Conservation (phyloP, 2,888 invertebrate genomes). For the Microplitis deprimator region DNA sequence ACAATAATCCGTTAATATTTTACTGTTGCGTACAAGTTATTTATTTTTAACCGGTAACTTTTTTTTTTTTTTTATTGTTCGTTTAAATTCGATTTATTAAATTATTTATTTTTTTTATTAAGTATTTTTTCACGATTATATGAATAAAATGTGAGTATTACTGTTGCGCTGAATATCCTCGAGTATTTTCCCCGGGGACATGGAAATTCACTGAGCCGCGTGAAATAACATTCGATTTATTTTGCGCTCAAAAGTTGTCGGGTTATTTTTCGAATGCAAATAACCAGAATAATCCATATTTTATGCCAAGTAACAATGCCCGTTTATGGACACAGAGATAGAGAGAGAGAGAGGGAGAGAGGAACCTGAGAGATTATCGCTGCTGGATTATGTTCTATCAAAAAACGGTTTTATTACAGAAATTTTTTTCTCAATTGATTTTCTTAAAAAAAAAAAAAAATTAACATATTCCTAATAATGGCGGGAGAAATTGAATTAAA, state of each 20-base stretch:
- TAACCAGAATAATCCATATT: slow-evolving; percentile 70
- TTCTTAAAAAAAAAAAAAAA: not conserved
- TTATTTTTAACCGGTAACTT: not conserved
- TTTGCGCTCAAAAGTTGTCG: slow-evolving; percentile 58
- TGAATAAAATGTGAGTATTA: not conserved
- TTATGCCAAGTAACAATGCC: slow-evolving; percentile 57
- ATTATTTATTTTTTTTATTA: not conserved
- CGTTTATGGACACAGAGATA: slow-evolving; percentile 45
- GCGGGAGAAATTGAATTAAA: not conserved
- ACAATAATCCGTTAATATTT: not conserved
- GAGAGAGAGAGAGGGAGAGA: slow-evolving; percentile 10
- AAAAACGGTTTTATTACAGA: too few species aligned
- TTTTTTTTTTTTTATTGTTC: not conserved
- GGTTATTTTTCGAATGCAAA: slow-evolving; percentile 69
- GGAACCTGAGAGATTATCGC: not conserved
- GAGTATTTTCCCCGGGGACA: slow-evolving; percentile 1
- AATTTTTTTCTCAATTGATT: too few species aligned
- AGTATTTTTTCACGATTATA: not conserved
- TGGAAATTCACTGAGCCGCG: slow-evolving; percentile 29
- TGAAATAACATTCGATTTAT: slow-evolving; percentile 47
- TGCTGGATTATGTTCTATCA: not conserved
- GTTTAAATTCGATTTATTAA: not conserved
- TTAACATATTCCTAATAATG: not conserved
- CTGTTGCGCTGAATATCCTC: not conserved
- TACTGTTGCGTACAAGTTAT: not conserved